Evolutionary conservation across 2,113 vertebrate species (phyloP), one percentile per base, ranked within the genome.

Genomic region (Cinclus cinclus): DNA sequence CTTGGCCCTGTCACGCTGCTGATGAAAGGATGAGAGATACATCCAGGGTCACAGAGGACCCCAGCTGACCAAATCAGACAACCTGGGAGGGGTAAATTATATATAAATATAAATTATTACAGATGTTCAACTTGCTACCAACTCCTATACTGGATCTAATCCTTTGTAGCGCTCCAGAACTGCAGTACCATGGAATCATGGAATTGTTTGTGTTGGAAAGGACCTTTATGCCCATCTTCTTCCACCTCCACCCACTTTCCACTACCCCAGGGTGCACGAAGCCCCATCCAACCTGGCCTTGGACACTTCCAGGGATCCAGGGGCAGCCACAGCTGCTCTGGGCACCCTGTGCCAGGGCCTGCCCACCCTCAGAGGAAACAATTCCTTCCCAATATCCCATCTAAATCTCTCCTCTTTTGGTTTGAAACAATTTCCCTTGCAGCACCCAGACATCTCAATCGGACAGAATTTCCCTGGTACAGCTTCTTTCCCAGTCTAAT

Each of bases 101-200:
- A 33, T 10, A 37, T 4, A 74, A 65, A 65, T 44, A 28, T 20
- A 21, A 46, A 62, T 41, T 5, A 18, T 31, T 58, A 6, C 10
- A 30, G 14, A 27, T 3, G 28, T n/a, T 93, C 39, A 60, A 9
- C 33, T 60, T 79, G 24, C 73, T 70, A 60, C 25, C 49, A 67
- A 2, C 19, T 37, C 14, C 16, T 33, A 0, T 2, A 33, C 1
- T 24, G 41, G 37, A 53, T 62, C 30, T 6, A n/a, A 62, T 15
- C 12, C 15, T 44, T n/a, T 0, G 5, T 4, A 46, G 55, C 1
- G 5, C 55, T 58, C n/a, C 60, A 74, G 39, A 81, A 58, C 47
- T 31, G 30, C 50, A 65, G 49, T 1, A 60, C 13, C 11, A 15
- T 14, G 56, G n/a, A 28, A 62, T 28, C 0, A 0, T 12, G 23